Base-by-base conservation (phyloP, 1,140 invertebrate genomes). In the Planococcus citri region DNA sequence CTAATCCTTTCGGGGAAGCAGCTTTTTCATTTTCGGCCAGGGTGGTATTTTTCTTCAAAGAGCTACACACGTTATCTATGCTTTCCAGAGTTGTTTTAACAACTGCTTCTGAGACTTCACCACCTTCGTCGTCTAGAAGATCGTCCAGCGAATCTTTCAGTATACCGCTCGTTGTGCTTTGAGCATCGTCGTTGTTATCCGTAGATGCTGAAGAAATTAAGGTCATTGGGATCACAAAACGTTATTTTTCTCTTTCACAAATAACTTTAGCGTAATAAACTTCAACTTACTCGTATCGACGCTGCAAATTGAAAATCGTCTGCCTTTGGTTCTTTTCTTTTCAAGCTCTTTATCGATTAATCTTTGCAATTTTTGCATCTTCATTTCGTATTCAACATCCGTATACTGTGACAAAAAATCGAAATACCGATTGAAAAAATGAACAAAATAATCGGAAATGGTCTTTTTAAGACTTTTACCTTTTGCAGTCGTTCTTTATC, bases 401-500 rank as follows among this genome's bases (percentile, higher is more conserved):
- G 60, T 6, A 27, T 64, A 64, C 60, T 64, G 25, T 9, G 20
- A 9, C 4, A 60, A 22, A 60, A 20, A 9, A 60, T 20, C 20
- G n/a, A 60, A 4, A 8, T 60, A 60, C 4, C n/a, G 4, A 60
- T 22, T n/a, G 37, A 41, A 58, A 58, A 58, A 8, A 8, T 58
- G 29, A 33, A 3, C 3, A 12, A 33, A 6, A 33, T 33, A 12
- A 6, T 33, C 3, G 29, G 4, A 33, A 33, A 33, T 33, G 29
- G 29, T 33, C 4, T 33, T 33, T 12, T 12, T 6, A 64, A 64
- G 1, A 22, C 1, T 24, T 86, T 83, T 76, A 86, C 78, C 70
- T 84, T 75, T 80, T 84, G 73, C 33, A 79, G 78, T 58, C 88
- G 78, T 76, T 94, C 90, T 70, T 88, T 88, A 76, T 94, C 91